phyloP scores from a whole-genome alignment of 2,113 vertebrate species.

The Vicugna pacos region DNA sequence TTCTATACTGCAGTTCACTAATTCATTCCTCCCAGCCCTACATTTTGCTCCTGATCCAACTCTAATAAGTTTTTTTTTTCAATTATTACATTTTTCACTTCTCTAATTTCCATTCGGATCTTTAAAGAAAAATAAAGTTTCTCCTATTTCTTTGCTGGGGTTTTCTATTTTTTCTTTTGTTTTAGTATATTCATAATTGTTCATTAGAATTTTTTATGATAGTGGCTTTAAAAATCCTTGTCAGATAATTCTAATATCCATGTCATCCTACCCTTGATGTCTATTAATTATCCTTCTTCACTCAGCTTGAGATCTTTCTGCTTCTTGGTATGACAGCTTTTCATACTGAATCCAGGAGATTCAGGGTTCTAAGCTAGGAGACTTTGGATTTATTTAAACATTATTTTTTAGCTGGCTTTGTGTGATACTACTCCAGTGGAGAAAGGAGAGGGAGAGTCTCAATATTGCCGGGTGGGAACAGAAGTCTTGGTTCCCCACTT shows the following conservation, averaged over 20 bases:
- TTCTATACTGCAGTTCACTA: background rate
- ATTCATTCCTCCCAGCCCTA: background rate
- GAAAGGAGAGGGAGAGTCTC: background rate
- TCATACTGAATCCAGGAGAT: background rate
- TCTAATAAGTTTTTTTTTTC: background rate
- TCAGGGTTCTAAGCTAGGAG: background rate
- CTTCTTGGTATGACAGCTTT: background rate
- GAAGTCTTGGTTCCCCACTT: fast-evolving
- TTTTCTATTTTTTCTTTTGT: background rate
- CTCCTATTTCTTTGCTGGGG: background rate
- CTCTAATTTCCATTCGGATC: background rate
- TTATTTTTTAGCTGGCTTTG: background rate
- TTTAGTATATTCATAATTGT: background rate
- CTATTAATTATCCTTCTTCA: background rate
- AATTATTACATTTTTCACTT: background rate
- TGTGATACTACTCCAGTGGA: background rate
- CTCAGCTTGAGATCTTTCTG: background rate
- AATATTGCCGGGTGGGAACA: background rate
- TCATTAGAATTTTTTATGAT: background rate
- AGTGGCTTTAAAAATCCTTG: background rate
- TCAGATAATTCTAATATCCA: background rate
- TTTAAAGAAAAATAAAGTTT: conserved; percentile 12
- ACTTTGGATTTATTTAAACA: background rate
- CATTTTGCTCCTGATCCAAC: background rate
- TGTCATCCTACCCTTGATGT: background rate